Evolutionary conservation across 1,140 invertebrate species (phyloP).

Genomic region (Ectropis grisescens): DNA sequence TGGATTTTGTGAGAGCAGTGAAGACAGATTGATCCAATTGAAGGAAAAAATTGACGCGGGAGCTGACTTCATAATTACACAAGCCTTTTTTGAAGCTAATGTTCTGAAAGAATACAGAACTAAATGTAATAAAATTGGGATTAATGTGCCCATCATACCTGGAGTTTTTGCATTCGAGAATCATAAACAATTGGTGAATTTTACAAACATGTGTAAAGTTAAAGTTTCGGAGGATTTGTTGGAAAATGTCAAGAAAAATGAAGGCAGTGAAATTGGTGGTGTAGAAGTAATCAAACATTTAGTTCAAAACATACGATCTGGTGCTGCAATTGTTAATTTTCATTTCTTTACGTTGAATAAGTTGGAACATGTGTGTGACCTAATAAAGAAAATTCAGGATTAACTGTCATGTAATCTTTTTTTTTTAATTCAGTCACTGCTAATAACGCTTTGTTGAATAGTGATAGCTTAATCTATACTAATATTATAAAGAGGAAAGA

Average conservation of each 20-base stretch:
- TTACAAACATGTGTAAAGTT: slow-evolving; percentile 39
- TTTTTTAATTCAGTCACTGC: too few species aligned
- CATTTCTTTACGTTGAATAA: slow-evolving; percentile 54
- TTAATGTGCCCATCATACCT: slow-evolving; percentile 41
- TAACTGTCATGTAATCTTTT: too few species aligned
- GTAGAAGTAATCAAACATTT: slow-evolving; percentile 22
- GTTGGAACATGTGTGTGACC: slow-evolving; percentile 18
- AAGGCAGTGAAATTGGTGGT: slow-evolving; percentile 11
- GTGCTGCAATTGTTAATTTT: slow-evolving; percentile 23
- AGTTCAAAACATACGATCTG: slow-evolving; percentile 16
- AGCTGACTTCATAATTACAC: slow-evolving; percentile 57
- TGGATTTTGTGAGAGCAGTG: slow-evolving; percentile 30
- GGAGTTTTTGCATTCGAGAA: slow-evolving; percentile 48
- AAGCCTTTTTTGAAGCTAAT: slow-evolving; percentile 49
- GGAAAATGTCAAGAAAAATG: slow-evolving; percentile 13
- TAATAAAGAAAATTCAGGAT: slow-evolving; percentile 16
- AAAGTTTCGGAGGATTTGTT: slow-evolving; percentile 23
- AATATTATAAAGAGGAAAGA: too few species aligned
- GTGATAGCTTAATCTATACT: too few species aligned
- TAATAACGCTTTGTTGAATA: too few species aligned
- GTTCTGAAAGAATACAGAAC: slow-evolving; percentile 28
- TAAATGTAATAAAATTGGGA: slow-evolving; percentile 30
- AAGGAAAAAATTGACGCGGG: slow-evolving; percentile 48
- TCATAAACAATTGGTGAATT: slow-evolving; percentile 25
- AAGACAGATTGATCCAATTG: slow-evolving; percentile 28